Conservation (phyloP, 2,888 invertebrate genomes). For the Torymus texanus region DNA sequence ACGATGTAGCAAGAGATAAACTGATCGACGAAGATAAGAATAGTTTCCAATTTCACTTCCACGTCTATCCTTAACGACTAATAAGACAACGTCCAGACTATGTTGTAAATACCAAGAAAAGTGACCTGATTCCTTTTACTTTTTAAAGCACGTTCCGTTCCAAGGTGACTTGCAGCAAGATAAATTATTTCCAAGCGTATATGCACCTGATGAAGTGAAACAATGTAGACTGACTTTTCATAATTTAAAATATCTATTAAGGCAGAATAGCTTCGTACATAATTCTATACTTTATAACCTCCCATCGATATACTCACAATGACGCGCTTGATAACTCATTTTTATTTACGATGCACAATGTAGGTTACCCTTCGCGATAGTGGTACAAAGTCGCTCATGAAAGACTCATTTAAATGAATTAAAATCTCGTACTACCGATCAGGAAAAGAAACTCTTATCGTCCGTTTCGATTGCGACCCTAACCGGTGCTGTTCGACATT, state of each 20-base stretch:
- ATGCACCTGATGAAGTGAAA: slow-evolving; percentile 11
- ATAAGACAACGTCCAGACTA: slow-evolving; percentile 28
- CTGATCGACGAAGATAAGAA: slow-evolving; percentile 22
- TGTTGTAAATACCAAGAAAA: slow-evolving; percentile 17
- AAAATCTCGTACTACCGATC: slow-evolving; percentile 18
- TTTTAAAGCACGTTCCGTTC: slow-evolving; percentile 26
- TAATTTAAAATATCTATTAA: too few species aligned
- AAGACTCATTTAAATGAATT: slow-evolving; percentile 28
- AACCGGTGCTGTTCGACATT: slow-evolving; percentile 9
- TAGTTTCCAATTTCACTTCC: slow-evolving; percentile 31
- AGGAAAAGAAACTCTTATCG: slow-evolving; percentile 1
- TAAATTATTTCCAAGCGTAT: slow-evolving; percentile 28
- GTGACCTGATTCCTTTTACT: slow-evolving; percentile 35
- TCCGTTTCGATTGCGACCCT: neutral
- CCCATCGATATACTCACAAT: too few species aligned
- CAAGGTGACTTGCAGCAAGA: neutral
- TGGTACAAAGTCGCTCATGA: neutral
- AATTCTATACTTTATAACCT: neutral
- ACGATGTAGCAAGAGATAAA: slow-evolving; percentile 14
- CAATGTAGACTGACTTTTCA: slow-evolving; percentile 9
- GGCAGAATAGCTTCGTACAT: neutral
- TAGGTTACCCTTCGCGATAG: neutral
- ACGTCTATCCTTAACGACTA: slow-evolving; percentile 9
- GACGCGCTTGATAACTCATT: too few species aligned
- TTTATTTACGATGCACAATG: neutral